phyloP scores from a whole-genome alignment of 2,113 vertebrate species.

The Axis porcinus region DNA sequence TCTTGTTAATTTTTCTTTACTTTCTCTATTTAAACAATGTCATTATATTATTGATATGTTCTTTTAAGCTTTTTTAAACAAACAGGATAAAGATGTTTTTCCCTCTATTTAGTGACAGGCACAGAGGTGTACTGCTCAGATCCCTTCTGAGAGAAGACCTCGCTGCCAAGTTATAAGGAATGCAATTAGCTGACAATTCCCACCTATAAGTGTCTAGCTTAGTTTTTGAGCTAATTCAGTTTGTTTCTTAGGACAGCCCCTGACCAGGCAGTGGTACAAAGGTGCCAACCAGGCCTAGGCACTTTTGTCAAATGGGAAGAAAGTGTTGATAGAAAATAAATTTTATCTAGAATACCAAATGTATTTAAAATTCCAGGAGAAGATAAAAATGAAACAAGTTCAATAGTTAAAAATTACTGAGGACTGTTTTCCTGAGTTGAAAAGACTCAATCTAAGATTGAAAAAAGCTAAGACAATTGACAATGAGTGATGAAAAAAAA shows the following conservation, averaged over 20 bases:
- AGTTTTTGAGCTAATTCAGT: neutral
- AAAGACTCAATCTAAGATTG: neutral
- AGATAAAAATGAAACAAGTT: neutral
- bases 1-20: neutral
- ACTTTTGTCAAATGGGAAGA: neutral
- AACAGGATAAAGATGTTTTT: neutral
- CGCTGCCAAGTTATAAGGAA: neutral
- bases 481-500: neutral
- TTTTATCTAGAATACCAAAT: neutral
- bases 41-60: neutral
- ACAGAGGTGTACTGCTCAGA: neutral
- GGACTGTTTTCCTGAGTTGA: neutral
- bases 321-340: neutral
- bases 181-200: neutral
- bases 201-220: neutral
- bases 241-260: neutral
- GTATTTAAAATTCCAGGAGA: neutral
- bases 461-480: neutral
- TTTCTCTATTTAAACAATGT: neutral
- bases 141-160: neutral
- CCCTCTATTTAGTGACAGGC: neutral
- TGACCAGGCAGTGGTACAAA: neutral
- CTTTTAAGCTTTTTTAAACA: neutral
- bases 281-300: neutral
- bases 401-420: neutral